These are phyloP conservation scores for Eptesicus fuscus DNA, from an alignment of 2,113 vertebrate genomes.

Conservation along the genomic window DNA sequence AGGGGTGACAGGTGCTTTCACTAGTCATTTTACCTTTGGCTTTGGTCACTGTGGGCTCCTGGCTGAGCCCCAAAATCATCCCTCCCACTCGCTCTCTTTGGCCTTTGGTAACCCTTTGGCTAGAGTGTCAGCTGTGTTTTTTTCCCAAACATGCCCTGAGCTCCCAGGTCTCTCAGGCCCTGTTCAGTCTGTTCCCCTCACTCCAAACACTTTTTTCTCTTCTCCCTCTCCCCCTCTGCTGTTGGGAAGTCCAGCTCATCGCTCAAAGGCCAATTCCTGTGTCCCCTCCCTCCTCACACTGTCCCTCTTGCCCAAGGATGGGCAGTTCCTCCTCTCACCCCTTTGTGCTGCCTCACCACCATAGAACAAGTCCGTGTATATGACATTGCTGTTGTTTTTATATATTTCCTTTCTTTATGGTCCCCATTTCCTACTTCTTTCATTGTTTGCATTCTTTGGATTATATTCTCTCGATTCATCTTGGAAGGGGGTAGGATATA, in stretches of 20 bases:
- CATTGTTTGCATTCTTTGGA: background rate
- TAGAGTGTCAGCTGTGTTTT: background rate
- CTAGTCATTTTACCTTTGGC: background rate
- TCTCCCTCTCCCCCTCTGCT: background rate
- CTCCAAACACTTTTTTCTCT: background rate
- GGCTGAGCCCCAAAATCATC: background rate
- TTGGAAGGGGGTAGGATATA: background rate
- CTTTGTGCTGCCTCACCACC: accelerated
- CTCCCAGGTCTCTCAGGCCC: background rate
- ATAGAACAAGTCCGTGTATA: accelerated
- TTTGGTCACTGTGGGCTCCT: background rate
- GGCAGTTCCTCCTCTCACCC: background rate
- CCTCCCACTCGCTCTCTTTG: background rate
- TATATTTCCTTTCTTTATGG: background rate
- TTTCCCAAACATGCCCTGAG: background rate
- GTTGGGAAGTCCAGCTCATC: background rate
- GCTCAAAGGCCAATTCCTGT: background rate
- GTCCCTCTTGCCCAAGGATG: background rate
- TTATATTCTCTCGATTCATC: background rate
- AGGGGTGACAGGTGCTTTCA: constrained; percentile 29
- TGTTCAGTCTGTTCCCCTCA: background rate
- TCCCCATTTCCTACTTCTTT: background rate
- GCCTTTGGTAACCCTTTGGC: background rate
- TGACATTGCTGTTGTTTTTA: background rate
- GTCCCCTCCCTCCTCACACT: no score